Conservation (phyloP, 2,797 vertebrate genomes). For the Lacerta viridis region DNA sequence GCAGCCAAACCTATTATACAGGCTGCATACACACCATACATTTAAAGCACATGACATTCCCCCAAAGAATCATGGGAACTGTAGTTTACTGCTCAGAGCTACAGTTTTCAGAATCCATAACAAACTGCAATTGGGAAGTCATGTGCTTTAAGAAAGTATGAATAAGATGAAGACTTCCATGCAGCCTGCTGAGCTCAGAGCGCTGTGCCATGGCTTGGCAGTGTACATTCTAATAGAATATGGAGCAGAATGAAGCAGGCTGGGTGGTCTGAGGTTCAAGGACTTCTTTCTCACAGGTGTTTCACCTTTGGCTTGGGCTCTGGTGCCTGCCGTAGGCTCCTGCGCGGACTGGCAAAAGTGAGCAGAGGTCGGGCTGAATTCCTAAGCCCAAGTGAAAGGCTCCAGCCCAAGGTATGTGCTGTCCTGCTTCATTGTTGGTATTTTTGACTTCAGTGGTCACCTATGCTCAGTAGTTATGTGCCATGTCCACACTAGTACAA, state of each 20-base stretch:
- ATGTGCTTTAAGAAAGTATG: neutral
- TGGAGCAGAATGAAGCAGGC: neutral
- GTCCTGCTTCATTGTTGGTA: neutral
- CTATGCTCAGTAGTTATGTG: too few species aligned
- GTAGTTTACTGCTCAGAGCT: too few species aligned
- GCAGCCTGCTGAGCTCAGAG: neutral
- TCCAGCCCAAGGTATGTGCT: conserved; percentile 91
- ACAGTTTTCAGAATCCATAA: too few species aligned
- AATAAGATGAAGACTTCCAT: neutral
- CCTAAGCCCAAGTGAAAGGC: conserved; percentile 87
- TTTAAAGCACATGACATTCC: too few species aligned
- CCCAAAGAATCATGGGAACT: too few species aligned
- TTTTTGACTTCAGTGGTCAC: neutral
- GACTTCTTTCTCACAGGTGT: conserved; percentile 82
- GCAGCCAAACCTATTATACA: neutral
- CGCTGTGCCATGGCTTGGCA: neutral
- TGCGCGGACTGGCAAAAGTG: conserved; percentile 88
- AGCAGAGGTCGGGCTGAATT: conserved; percentile 90
- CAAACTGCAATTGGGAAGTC: too few species aligned
- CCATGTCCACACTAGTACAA: neutral
- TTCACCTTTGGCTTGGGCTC: conserved; percentile 91
- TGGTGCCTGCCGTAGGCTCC: conserved; percentile 83
- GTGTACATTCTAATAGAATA: too few species aligned
- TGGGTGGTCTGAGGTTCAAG: fast-evolving
- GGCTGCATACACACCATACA: neutral